These are phyloP conservation scores for Ceratothoa steindachneri DNA, from an alignment of 2,888 invertebrate genomes.

Conservation along the genomic window DNA sequence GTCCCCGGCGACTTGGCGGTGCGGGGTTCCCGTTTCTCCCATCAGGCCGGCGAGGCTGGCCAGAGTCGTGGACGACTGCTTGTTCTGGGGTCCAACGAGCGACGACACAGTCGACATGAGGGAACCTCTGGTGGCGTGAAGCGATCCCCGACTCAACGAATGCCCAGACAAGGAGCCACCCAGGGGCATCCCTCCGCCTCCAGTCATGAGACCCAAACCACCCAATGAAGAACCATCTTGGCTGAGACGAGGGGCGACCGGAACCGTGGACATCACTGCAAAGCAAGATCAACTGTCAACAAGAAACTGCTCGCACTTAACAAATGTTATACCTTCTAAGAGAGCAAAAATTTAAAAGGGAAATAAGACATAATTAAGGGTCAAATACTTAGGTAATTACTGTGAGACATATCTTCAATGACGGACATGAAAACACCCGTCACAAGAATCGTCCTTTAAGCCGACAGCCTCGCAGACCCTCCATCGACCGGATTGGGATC, in stretches of 20 bases:
- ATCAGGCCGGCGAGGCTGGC: conserved; percentile 78
- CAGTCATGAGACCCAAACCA: conserved; percentile 49
- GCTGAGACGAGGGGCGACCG: conserved; percentile 58
- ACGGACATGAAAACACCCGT: no score
- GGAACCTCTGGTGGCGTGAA: conserved; percentile 73
- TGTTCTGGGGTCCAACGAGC: conserved; percentile 66
- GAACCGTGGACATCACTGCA: conserved; percentile 53
- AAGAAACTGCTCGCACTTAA: neutral
- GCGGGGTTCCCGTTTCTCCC: conserved; percentile 23
- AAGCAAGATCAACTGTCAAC: neutral
- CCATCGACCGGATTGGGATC: no score
- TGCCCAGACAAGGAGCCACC: conserved; percentile 56
- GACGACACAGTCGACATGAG: conserved; percentile 65
- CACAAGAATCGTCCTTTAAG: no score
- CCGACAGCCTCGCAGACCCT: no score
- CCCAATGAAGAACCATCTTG: conserved; percentile 60
- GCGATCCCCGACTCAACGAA: conserved; percentile 61
- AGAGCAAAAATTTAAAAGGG: no score
- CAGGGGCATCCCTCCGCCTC: conserved; percentile 51
- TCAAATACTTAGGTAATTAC: no score
- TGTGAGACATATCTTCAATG: no score
- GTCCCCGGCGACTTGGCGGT: neutral
- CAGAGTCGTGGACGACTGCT: conserved; percentile 68
- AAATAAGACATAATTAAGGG: no score
- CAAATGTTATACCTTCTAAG: neutral